A percentile compares a stretch with the other conserved stretches of the same genome.
These are phyloP conservation scores for Drosophila paracracens DNA, from an alignment of 2,888 invertebrate species.

Conservation along the genomic window DNA sequence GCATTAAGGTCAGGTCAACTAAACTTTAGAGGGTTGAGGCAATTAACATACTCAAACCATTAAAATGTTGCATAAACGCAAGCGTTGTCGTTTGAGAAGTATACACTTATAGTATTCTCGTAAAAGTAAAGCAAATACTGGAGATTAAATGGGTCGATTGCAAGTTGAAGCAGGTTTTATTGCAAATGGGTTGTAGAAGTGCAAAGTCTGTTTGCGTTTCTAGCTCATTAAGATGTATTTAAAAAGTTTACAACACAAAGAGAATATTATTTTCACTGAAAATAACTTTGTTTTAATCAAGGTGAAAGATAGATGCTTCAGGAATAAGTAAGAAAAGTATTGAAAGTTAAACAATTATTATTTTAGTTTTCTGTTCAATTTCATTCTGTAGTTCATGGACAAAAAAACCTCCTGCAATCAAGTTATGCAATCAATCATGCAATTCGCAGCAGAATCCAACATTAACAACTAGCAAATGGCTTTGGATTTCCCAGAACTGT, in stretches of 20 bases:
- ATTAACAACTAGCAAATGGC: conserved; percentile 53
- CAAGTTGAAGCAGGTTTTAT: conserved; percentile 21
- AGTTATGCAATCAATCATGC: conserved; percentile 57
- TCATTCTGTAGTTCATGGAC: conserved; percentile 10
- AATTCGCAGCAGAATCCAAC: conserved; percentile 53
- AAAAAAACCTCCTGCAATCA: conserved; percentile 26
- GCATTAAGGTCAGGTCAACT: conserved; percentile 48
- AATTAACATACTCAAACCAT: conserved; percentile 58
- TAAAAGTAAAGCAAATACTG: conserved; percentile 32
- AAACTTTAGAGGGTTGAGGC: conserved; percentile 32
- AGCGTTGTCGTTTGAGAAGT: conserved; percentile 13
- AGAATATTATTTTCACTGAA: background rate
- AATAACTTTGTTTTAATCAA: background rate
- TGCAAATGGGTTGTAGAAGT: conserved; percentile 19
- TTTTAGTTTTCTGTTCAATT: background rate
- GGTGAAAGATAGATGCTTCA: background rate
- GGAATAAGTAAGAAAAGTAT: background rate
- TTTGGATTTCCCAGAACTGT: conserved; percentile 26
- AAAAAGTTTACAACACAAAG: background rate
- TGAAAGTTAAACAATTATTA: background rate
- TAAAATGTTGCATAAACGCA: conserved; percentile 28
- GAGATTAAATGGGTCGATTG: conserved; percentile 42
- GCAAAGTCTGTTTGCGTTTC: background rate
- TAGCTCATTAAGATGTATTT: background rate
- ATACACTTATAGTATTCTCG: conserved; percentile 43